Base-by-base conservation (phyloP, 1,140 invertebrate species). In the Melipona quadrifasciata region DNA sequence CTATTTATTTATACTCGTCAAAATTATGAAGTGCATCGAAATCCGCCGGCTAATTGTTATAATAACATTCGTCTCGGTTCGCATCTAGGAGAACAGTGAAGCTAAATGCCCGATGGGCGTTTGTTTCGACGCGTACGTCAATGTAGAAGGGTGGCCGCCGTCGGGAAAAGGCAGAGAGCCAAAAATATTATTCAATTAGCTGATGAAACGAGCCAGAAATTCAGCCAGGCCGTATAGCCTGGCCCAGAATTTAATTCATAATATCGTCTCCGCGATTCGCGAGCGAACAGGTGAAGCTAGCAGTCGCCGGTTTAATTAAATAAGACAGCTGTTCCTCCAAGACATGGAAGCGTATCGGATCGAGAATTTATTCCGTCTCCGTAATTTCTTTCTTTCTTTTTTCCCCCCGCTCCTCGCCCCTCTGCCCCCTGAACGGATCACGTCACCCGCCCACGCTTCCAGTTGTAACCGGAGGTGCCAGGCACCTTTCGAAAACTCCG, bases 251-350 rank as follows among this genome's bases (percentile, higher is more conserved):
- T 91, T 90, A 91, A 91, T 91, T 91, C 80, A 88, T 86, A 90
- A 91, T 90, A 91, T 86, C 80, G 82, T 78, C 68, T 34, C 39
- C 34, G 71, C 81, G 87, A 84, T 87, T 88, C 79, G 75, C 79
- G 80, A 79, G 8, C 61, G 74, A 87, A 21, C 67, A 75, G 31
- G 72, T 78, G 87, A 86, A 76, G 86, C 72, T 19, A 27, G 19
- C 72, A 58, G 84, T 89, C 85, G 87, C 87, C 80, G 73, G 86
- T 91, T 91, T 91, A 91, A 91, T 91, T 91, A 91, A 91, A 91
- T 87, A 89, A 90, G 86, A 90, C 91, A 90, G 87, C 87, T 89
- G 89, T 89, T 85, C 89, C 71, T 70, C 68, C 53, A 77, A 47
- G 80, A 53, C 77, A n/a, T 17, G n/a, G 39, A 88, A 84, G 82